Conservation (phyloP, 2,113 vertebrate genomes). For the Cochlearius cochlearius region DNA sequence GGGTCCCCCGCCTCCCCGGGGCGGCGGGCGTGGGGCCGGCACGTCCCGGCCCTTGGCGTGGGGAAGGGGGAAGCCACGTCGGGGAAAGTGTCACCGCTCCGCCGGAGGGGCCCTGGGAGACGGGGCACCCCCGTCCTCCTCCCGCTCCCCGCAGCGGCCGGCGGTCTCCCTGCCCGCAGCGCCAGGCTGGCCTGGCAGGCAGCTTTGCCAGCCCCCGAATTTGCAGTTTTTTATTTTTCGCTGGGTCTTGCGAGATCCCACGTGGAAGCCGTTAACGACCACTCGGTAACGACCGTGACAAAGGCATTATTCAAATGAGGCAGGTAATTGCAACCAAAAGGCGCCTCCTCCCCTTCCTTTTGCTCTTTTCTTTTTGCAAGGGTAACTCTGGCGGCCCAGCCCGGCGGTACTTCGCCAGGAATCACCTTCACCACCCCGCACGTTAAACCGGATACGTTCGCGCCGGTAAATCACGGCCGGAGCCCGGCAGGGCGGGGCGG, state of each 20-base stretch:
- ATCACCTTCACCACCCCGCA: not conserved
- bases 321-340: constrained; percentile 79
- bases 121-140: too few species aligned
- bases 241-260: constrained; percentile 54
- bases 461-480: not conserved
- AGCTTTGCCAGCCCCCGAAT: not conserved
- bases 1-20: not conserved
- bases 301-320: constrained; percentile 78
- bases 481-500: too few species aligned
- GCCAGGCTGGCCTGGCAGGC: not conserved
- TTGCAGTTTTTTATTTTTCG: not conserved
- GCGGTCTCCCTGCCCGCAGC: not conserved
- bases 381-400: not conserved
- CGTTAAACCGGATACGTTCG: not conserved
- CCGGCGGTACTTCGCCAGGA: not conserved
- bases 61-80: not conserved
- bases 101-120: not conserved
- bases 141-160: not conserved
- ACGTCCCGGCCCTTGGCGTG: too few species aligned
- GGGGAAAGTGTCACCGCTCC: not conserved
- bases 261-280: constrained; percentile 69
- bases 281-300: constrained; percentile 72
- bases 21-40: not conserved
- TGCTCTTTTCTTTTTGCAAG: not conserved
- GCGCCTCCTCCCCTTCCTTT: not conserved